Conservation (phyloP, 2,888 invertebrate species). For the Sesia bembeciformis region DNA sequence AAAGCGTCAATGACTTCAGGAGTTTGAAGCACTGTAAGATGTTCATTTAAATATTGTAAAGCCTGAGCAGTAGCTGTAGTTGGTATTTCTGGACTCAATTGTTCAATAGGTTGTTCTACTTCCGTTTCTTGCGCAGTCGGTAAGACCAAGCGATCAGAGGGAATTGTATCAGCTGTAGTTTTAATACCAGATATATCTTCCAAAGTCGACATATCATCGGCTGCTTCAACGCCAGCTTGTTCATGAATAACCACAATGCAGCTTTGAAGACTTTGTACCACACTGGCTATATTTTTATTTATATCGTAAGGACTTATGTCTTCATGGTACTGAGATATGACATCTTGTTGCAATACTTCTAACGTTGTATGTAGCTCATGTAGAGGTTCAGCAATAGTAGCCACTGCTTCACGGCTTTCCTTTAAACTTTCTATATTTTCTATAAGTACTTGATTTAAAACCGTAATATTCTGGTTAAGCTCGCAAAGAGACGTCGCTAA, state of each 20-base stretch:
- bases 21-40: slow-evolving; percentile 40
- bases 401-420: slow-evolving; percentile 32
- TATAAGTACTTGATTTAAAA: slow-evolving; percentile 41
- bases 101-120: slow-evolving; percentile 19
- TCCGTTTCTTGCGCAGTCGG: slow-evolving; percentile 35
- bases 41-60: slow-evolving; percentile 43
- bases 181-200: slow-evolving; percentile 75
- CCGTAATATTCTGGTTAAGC: slow-evolving; percentile 43
- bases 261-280: slow-evolving; percentile 51
- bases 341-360: slow-evolving; percentile 59
- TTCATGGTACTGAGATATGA: slow-evolving; percentile 54
- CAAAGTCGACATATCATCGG: slow-evolving; percentile 71
- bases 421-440: slow-evolving; percentile 45
- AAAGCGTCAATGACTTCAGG: slow-evolving; percentile 47
- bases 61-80: slow-evolving; percentile 41
- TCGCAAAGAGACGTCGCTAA: slow-evolving; percentile 50
- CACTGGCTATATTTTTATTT: slow-evolving; percentile 41
- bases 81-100: slow-evolving; percentile 20
- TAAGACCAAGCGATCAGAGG: slow-evolving; percentile 39
- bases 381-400: slow-evolving; percentile 58
- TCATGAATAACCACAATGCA: slow-evolving; percentile 64
- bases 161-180: slow-evolving; percentile 66
- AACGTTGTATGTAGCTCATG: slow-evolving; percentile 56
- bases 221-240: slow-evolving; percentile 58
- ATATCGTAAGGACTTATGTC: slow-evolving; percentile 31